Conservation (phyloP, 1,140 invertebrate species). For the Xylocopa sonorina region DNA sequence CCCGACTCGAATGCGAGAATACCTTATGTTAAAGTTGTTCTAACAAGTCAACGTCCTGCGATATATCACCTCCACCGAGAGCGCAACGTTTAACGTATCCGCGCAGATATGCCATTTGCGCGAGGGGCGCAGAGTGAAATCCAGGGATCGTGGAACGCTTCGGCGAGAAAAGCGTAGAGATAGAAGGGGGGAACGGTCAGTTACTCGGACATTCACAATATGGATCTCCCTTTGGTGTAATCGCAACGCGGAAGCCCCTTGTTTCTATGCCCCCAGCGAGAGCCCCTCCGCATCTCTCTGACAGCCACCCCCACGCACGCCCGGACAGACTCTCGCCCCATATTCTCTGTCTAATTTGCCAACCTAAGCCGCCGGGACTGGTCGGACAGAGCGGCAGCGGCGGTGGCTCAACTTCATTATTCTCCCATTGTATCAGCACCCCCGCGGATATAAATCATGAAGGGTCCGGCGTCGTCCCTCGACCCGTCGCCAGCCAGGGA, state of each 20-base stretch:
- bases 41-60: no score
- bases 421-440: constrained; percentile 74
- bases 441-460: constrained; percentile 74
- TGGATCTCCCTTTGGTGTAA: constrained; percentile 67
- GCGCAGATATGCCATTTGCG: constrained; percentile 7
- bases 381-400: constrained; percentile 60
- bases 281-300: not conserved
- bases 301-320: constrained; percentile 38
- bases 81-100: no score
- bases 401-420: constrained; percentile 72
- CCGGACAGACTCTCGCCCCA: constrained; percentile 65
- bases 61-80: no score
- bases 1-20: no score
- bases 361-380: constrained; percentile 68
- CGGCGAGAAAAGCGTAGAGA: constrained; percentile 53
- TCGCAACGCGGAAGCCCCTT: constrained; percentile 65
- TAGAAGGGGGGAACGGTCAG: constrained; percentile 53
- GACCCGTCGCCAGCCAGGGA: constrained; percentile 47
- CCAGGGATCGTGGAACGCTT: not conserved
- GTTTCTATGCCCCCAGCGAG: constrained; percentile 57
- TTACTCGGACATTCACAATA: constrained; percentile 69
- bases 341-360: constrained; percentile 72
- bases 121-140: not conserved
- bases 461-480: constrained; percentile 52
- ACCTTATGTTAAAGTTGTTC: no score